phyloP scores from a whole-genome alignment of 64 coral and sea anemone genomes.

The Pocillopora verrucosa region DNA sequence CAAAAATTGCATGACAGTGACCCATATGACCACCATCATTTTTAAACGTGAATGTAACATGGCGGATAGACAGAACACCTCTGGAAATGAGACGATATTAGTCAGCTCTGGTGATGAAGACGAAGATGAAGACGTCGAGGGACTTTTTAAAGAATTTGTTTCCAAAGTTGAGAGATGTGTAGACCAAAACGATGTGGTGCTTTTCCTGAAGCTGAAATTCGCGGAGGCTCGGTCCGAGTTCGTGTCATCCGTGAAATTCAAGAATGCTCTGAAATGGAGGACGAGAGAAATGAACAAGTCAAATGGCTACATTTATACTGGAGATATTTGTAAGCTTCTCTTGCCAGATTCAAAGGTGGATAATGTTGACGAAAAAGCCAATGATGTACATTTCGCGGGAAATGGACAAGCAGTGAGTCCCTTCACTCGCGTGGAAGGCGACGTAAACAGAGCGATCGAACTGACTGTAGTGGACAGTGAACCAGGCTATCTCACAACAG shows the following conservation, averaged over 20 bases:
- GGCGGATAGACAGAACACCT: neutral
- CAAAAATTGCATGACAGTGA: neutral
- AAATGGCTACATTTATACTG: constrained; percentile 69
- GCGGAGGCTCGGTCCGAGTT: constrained; percentile 44
- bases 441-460: neutral
- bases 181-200: constrained; percentile 34
- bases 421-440: neutral
- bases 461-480: neutral
- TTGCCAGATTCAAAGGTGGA: constrained; percentile 1
- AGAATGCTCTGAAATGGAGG: constrained; percentile 51
- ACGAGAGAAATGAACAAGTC: constrained; percentile 12
- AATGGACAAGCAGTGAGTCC: neutral
- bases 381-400: neutral
- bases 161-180: constrained; percentile 56
- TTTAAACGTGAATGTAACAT: neutral
- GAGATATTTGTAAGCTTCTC: constrained; percentile 44
- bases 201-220: constrained; percentile 73
- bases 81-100: constrained; percentile 5
- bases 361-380: neutral
- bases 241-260: constrained; percentile 67
- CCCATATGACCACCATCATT: neutral
- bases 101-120: constrained; percentile 77
- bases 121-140: constrained; percentile 53
- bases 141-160: constrained; percentile 73
- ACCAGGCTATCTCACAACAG: neutral